Percentiles rank a stretch among this genome's conserved stretches.
Conservation (phyloP, 2,113 vertebrate genomes). For the Dolichotis patagonum region DNA sequence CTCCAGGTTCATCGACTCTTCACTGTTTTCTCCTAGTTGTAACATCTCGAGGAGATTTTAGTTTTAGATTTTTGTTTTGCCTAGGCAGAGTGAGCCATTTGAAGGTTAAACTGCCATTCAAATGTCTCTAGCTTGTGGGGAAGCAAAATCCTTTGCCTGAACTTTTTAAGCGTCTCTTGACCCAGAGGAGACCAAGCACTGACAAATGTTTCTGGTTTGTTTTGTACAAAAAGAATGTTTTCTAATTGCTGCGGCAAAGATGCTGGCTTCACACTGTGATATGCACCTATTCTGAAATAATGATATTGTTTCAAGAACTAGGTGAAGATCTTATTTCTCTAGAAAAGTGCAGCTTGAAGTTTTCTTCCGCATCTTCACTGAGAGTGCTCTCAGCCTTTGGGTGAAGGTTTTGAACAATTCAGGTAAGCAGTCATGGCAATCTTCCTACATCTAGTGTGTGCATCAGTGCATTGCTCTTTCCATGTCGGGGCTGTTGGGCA, state of each 20-base stretch:
- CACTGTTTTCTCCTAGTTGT: conserved; percentile 91
- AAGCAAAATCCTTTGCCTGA: conserved; percentile 92
- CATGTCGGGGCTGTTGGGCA: conserved; percentile 87
- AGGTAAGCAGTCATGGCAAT: conserved; percentile 93
- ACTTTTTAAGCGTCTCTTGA: conserved; percentile 93
- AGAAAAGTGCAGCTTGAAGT: conserved; percentile 93
- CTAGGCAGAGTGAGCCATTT: conserved; percentile 94
- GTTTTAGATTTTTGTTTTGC: conserved; percentile 91
- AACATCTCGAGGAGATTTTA: conserved; percentile 93
- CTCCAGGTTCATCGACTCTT: conserved; percentile 84
- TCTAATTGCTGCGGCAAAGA: conserved; percentile 94
- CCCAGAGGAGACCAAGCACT: conserved; percentile 90
- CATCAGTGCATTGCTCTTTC: conserved; percentile 93
- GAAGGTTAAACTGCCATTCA: conserved; percentile 96
- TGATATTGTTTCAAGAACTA: conserved; percentile 93
- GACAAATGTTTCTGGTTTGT: conserved; percentile 93
- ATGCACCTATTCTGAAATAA: conserved; percentile 96
- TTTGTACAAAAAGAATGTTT: conserved; percentile 88
- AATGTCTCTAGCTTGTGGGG: conserved; percentile 96
- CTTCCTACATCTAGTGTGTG: conserved; percentile 91
- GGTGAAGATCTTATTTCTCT: conserved; percentile 93
- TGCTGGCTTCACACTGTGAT: conserved; percentile 93
- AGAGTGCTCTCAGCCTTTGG: conserved; percentile 89
- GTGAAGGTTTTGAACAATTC: conserved; percentile 96
- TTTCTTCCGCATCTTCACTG: conserved; percentile 96